Conservation (phyloP, 2,113 vertebrate species). For the Pteronura brasiliensis region DNA sequence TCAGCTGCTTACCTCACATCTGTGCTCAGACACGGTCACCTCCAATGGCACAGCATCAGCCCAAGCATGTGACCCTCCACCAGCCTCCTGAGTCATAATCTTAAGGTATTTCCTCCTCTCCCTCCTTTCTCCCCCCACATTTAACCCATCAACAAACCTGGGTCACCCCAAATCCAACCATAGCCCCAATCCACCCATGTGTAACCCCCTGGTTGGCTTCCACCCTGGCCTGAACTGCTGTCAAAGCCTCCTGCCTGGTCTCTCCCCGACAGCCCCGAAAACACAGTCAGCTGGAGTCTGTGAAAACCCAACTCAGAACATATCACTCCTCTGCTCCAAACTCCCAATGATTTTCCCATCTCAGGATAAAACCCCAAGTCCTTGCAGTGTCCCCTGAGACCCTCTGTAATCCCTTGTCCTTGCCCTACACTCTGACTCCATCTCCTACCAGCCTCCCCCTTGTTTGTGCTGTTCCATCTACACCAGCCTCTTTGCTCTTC, state of each 20-base stretch:
- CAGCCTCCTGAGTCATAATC: accelerated
- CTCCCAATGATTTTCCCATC: too few species aligned
- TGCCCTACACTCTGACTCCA: accelerated
- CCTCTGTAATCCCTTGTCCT: not conserved
- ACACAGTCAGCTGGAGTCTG: accelerated
- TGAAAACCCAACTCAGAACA: not conserved
- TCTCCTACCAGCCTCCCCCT: not conserved
- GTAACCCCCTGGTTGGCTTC: accelerated
- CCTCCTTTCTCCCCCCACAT: not conserved
- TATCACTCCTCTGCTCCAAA: not conserved
- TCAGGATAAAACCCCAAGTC: not conserved
- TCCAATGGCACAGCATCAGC: accelerated
- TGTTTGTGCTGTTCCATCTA: accelerated
- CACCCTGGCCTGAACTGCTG: accelerated
- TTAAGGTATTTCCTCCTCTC: too few species aligned
- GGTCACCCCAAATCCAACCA: accelerated
- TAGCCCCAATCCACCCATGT: not conserved
- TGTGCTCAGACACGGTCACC: accelerated
- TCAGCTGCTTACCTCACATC: accelerated
- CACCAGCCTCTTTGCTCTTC: not conserved
- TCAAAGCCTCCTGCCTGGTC: accelerated
- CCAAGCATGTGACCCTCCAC: accelerated
- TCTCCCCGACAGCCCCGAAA: not conserved
- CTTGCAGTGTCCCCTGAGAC: not conserved
- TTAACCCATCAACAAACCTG: not conserved